Evolutionary conservation across 1,140 invertebrate genomes (phyloP), one percentile per base, ranked within the genome.

Genomic region (Zaprionus ghesquierei): DNA sequence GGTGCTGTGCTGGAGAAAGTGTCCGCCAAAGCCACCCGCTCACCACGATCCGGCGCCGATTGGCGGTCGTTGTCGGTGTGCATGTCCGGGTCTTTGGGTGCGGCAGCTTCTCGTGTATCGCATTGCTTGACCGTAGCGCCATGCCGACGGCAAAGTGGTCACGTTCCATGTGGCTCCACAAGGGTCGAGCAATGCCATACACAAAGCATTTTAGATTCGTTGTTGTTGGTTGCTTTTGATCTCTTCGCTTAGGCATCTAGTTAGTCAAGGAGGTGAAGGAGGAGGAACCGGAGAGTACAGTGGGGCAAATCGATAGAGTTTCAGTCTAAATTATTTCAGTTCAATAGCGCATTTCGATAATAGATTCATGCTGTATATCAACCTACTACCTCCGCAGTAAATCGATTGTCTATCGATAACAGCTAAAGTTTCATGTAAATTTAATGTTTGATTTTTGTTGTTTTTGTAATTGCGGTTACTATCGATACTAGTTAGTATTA

Each of bases 151-250:
- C 55, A 9, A 55, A 38, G 4, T 31, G 9, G 41, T 46, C 41
- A 46, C 41, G 41, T 46, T 46, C 41, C 18, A n/a, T n/a, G n/a
- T n/a, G n/a, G n/a, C n/a, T 2, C 33, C 1, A 2, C 15, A 15
- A 56, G 51, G 65, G 70, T 68, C 49, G 55, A 65, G 84, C 84
- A 89, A 73, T 75, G 72, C 33, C 61, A 75, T 80, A 85, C 78
- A 77, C 74, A 60, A 65, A 79, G 75, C 65, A 76, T 80, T 89
- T 85, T 73, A 85, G 73, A 92, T 91, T 91, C 90, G 90, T 92
- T 91, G 90, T 92, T 92, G 90, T 91, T 92, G 90, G 82, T 92
- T 92, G 90, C 90, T 92, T 92, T 92, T 91, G 90, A 87, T 91
- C 89, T 91, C 90, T 90, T 91, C 56, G 71, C 63, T 72, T 69